Conservation (phyloP, 2,888 invertebrate genomes). For the Ellobium chinense region DNA sequence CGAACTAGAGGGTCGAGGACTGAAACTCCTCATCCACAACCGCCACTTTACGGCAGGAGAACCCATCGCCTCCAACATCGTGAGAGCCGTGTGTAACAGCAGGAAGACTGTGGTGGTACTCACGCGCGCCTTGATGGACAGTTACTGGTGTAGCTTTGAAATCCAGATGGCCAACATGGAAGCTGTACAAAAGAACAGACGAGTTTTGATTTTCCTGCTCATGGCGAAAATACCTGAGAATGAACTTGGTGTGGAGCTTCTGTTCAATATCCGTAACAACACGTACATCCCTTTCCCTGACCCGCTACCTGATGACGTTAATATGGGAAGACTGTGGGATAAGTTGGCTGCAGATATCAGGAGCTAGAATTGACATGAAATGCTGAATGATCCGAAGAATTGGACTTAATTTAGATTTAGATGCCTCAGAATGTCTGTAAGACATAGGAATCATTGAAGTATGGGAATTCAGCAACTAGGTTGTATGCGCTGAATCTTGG, state of each 20-base stretch:
- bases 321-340: background rate
- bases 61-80: conserved; percentile 19
- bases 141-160: conserved; percentile 46
- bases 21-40: conserved; percentile 32
- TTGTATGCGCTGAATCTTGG: no score
- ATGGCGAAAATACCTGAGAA: conserved; percentile 13
- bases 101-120: conserved; percentile 44
- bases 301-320: background rate
- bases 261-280: conserved; percentile 26
- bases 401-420: no score
- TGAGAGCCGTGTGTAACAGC: conserved; percentile 24
- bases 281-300: conserved; percentile 22
- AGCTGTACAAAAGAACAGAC: conserved; percentile 10
- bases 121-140: conserved; percentile 22
- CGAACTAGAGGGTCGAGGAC: conserved; percentile 8
- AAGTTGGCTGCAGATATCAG: conserved; percentile 27
- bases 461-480: no score
- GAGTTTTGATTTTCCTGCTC: conserved; percentile 37
- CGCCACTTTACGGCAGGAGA: conserved; percentile 31
- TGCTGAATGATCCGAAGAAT: no score
- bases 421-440: no score
- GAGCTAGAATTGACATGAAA: background rate
- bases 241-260: background rate
- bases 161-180: conserved; percentile 49
- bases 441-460: no score